phyloP scores from a whole-genome alignment of 2,797 vertebrate species.

The Paguma larvata region DNA sequence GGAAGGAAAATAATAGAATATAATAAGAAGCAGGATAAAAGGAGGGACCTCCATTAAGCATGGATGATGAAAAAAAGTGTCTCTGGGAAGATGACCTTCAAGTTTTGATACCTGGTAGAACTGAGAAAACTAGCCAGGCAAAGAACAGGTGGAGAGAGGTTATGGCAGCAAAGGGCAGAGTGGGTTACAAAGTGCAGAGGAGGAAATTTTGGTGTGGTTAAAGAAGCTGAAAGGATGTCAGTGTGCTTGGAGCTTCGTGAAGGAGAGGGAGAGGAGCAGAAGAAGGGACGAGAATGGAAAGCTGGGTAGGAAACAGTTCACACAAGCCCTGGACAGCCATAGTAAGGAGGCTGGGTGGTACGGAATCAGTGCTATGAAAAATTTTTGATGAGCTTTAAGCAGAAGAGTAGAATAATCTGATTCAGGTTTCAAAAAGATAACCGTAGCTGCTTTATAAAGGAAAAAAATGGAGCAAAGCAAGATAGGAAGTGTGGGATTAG shows the following conservation, averaged over 20 bases:
- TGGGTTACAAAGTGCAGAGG: background rate
- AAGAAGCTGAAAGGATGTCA: background rate
- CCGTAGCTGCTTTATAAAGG: background rate
- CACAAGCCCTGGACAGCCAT: background rate
- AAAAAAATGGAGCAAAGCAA: background rate
- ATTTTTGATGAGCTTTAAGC: background rate
- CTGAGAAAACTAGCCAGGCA: background rate
- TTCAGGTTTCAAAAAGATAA: slow-evolving; percentile 1
- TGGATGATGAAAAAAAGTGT: background rate
- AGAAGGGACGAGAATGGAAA: background rate
- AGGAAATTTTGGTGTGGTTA: background rate
- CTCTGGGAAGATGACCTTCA: background rate
- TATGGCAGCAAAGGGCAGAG: background rate
- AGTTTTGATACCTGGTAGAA: background rate
- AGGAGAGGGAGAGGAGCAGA: background rate
- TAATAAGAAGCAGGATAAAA: background rate
- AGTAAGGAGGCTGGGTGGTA: background rate
- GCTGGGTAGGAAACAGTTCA: background rate
- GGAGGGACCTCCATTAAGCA: background rate
- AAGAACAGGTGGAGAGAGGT: background rate
- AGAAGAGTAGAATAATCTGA: background rate
- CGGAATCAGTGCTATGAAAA: background rate
- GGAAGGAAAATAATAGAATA: background rate
- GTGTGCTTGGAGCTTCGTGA: background rate
- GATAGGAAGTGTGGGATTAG: background rate